A percentile compares a stretch with the other conserved stretches of the same genome.
These are phyloP conservation scores for Melanotaenia pygmaea DNA, from an alignment of 2,797 vertebrate genomes.

Conservation along the genomic window DNA sequence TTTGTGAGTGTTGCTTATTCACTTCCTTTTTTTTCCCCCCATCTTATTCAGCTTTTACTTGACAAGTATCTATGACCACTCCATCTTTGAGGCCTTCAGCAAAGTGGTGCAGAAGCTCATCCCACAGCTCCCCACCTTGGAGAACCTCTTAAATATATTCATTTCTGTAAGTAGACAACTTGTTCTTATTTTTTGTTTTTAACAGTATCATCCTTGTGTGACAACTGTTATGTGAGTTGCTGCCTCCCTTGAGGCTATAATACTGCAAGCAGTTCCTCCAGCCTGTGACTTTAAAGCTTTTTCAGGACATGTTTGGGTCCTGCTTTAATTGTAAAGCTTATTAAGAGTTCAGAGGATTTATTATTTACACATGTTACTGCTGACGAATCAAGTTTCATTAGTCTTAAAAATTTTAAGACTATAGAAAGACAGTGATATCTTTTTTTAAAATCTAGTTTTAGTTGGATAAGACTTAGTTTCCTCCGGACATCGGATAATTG, in stretches of 20 bases:
- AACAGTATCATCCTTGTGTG: constrained; percentile 17
- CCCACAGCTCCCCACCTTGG: constrained; percentile 96
- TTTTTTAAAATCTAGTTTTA: not conserved
- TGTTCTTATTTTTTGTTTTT: constrained; percentile 8
- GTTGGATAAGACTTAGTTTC: no score
- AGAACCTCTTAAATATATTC: constrained; percentile 99
- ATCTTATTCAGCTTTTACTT: constrained; percentile 92
- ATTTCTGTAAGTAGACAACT: constrained; percentile 89
- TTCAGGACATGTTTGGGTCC: no score
- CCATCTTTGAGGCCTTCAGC: constrained; percentile 99
- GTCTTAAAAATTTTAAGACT: not conserved
- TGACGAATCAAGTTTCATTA: not conserved
- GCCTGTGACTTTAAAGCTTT: not conserved
- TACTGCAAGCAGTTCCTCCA: constrained; percentile 26
- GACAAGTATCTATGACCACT: constrained; percentile 99
- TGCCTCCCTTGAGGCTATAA: constrained; percentile 7
- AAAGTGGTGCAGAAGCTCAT: constrained; percentile 99
- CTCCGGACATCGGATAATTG: no score
- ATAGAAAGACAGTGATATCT: not conserved
- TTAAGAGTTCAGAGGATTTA: not conserved
- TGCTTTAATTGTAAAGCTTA: not conserved
- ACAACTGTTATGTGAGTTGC: constrained; percentile 38
- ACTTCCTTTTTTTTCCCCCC: constrained; percentile 33
- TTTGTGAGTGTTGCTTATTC: constrained; percentile 17
- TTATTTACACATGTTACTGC: not conserved